These are phyloP conservation scores for Diadegma fenestrale DNA, from an alignment of 2,888 invertebrate genomes.

Conservation along the genomic window DNA sequence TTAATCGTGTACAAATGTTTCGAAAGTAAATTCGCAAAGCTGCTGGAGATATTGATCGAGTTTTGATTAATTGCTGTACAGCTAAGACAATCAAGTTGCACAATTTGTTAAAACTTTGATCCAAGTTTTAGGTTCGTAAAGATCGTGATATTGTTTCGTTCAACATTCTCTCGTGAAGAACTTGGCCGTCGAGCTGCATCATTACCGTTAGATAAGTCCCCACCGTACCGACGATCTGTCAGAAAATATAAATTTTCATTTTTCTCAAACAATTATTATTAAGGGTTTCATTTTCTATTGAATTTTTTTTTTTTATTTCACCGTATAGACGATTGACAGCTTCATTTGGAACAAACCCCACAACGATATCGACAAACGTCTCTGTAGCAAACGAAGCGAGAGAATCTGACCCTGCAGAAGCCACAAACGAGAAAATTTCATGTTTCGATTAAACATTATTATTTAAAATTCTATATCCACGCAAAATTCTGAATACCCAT, in stretches of 20 bases:
- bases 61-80: not conserved
- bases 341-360: conserved; percentile 63
- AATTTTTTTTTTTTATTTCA: conserved; percentile 19
- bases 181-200: conserved; percentile 62
- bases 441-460: not conserved
- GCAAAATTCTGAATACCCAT: too few relatives aligned
- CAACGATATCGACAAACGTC: conserved; percentile 60
- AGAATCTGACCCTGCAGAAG: conserved; percentile 56
- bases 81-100: not conserved
- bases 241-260: not conserved
- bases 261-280: not conserved
- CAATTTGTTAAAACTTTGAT: not conserved
- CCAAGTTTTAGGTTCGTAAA: not conserved
- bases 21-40: too few relatives aligned
- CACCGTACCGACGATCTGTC: conserved; percentile 63
- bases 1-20: too few relatives aligned
- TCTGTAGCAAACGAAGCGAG: conserved; percentile 64
- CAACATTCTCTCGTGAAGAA: conserved; percentile 7
- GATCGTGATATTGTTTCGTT: not conserved
- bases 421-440: not conserved
- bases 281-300: not conserved
- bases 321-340: conserved; percentile 56
- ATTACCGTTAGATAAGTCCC: conserved; percentile 67
- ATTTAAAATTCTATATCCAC: too few relatives aligned
- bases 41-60: too few relatives aligned